Conservation (phyloP, 2,888 invertebrate species). For the Caenorhabditis sp. region DNA sequence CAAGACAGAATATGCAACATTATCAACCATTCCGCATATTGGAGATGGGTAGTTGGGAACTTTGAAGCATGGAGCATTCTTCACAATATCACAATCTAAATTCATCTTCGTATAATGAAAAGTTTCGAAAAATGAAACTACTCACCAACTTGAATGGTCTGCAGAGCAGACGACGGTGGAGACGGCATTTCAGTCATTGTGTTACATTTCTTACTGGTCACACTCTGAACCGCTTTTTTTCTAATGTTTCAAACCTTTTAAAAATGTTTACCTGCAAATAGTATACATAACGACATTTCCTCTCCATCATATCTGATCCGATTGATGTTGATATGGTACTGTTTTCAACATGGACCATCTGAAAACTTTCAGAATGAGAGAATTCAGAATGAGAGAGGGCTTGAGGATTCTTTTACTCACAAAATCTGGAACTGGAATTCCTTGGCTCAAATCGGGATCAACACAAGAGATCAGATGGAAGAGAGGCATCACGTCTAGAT, state of each 20-base stretch:
- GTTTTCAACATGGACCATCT: slow-evolving; percentile 47
- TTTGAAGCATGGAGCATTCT: slow-evolving; percentile 73
- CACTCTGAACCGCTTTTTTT: slow-evolving; percentile 50
- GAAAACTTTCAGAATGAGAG: not conserved
- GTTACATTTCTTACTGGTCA: slow-evolving; percentile 64
- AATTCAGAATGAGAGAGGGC: not conserved
- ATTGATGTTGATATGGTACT: slow-evolving; percentile 68
- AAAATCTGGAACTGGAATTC: slow-evolving; percentile 78
- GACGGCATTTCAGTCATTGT: slow-evolving; percentile 67
- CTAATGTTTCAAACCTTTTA: not conserved
- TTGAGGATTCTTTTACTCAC: slow-evolving; percentile 61
- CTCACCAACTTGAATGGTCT: slow-evolving; percentile 75
- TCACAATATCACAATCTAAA: slow-evolving; percentile 79
- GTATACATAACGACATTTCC: slow-evolving; percentile 77
- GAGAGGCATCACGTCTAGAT: slow-evolving; percentile 77
- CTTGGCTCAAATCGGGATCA: slow-evolving; percentile 75
- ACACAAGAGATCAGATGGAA: slow-evolving; percentile 79
- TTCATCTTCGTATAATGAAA: not conserved
- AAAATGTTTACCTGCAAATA: slow-evolving; percentile 62
- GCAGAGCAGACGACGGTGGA: slow-evolving; percentile 65
- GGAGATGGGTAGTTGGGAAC: slow-evolving; percentile 66
- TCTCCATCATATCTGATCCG: slow-evolving; percentile 79
- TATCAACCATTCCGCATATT: slow-evolving; percentile 76
- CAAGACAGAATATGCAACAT: slow-evolving; percentile 53
- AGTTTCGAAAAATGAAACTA: not conserved